phyloP scores from a whole-genome alignment of 2,113 vertebrate genomes.

The Marmota monax region DNA sequence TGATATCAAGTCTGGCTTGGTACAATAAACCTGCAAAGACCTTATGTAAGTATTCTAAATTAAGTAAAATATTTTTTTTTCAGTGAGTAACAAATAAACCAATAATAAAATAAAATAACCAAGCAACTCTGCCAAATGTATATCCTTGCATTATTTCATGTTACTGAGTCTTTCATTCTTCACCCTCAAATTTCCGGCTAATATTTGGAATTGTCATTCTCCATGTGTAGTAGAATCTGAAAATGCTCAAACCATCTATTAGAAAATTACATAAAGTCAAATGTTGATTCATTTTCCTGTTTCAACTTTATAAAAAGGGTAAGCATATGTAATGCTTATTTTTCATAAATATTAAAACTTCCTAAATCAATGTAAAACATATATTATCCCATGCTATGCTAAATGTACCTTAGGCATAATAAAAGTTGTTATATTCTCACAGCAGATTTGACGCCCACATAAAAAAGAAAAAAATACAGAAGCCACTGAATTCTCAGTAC shows the following conservation, averaged over 20 bases:
- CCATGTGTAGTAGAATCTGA: background rate
- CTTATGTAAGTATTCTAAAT: background rate
- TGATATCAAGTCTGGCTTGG: background rate
- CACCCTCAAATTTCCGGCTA: background rate
- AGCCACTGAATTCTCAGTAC: conserved; percentile 22
- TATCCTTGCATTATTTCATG: background rate
- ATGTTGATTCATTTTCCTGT: conserved; percentile 43
- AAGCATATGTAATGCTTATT: conserved; percentile 13
- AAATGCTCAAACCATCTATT: background rate
- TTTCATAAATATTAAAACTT: conserved; percentile 71
- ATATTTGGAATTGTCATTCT: background rate
- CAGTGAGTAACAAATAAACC: background rate
- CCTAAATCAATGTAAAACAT: conserved; percentile 49
- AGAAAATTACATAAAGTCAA: conserved; percentile 18
- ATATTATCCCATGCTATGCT: background rate
- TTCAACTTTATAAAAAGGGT: conserved; percentile 62
- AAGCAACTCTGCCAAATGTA: background rate
- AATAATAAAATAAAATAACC: background rate
- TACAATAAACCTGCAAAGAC: background rate
- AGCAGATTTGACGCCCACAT: conserved; percentile 70
- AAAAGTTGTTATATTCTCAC: conserved; percentile 54
- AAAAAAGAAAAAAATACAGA: conserved; percentile 20
- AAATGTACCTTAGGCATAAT: conserved; percentile 56
- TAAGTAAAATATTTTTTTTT: conserved; percentile 39
- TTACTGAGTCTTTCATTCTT: background rate